Base-by-base conservation (phyloP, 2,888 invertebrate species). In the Melieria crassipennis region DNA sequence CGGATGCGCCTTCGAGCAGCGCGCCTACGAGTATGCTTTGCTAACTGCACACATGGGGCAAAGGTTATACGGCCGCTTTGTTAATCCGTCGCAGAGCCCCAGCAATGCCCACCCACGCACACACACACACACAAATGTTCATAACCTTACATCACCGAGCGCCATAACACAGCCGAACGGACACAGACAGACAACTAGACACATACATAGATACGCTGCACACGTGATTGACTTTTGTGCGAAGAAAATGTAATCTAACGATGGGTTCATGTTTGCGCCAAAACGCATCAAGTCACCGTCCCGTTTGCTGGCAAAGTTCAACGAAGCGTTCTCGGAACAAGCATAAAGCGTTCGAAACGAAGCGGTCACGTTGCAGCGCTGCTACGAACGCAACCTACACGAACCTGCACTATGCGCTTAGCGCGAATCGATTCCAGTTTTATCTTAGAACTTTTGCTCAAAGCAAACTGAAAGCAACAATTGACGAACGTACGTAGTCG, bases 101-200 rank as follows among this genome's bases (percentile, higher is more conserved):
- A 30, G 55, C 48, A 63, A 68, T 65, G 56, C 65, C 16, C 65
- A 13, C 65, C 7, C 47, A 55, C 71, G 66, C 67, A 66, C 71
- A 71, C 67, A 66, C 63, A 47, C 67, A 64, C 48, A 57, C 57
- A 57, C 57, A 13, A 10, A 57, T 13, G 13, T 13, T n/a, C 57
- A 57, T 13, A 16, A 3, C 30, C 30, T 30, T 30, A 3, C 30
- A 30, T 30, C 30, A 30, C 2, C 30, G 30, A 30, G 30, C 30
- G 30, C 30, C 30, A 2, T 30, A 30, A 30, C 30, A 30, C 57
- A 57, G 7, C 7, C 57, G 3, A 7, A 57, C 57, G 7, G 7
- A 57, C 57, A 57, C 57, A 10, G 30, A 30, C 30, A 30, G 30
- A 30, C 30, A 30, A 2, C 30, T 30, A 30, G 42, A 65, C 30